Conservation (phyloP, 2,888 invertebrate species). For the Imbricaverruca yamaguchii region DNA sequence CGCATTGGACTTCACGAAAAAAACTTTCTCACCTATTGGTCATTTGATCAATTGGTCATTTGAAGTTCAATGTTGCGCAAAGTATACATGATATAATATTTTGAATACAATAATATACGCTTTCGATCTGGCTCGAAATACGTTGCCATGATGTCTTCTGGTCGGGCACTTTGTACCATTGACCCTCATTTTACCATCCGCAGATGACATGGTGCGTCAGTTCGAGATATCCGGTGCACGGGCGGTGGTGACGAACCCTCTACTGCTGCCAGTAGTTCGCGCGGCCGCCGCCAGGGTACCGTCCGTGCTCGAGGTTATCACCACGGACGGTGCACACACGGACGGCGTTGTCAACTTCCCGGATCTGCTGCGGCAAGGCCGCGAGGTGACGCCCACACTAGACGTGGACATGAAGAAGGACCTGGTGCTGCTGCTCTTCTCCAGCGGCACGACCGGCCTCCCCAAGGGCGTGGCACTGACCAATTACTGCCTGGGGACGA, state of each 20-base stretch:
- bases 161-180: not conserved
- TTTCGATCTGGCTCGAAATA: no score
- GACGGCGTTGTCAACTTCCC: not conserved
- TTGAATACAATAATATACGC: no score
- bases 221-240: not conserved
- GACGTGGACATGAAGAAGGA: conserved; percentile 26
- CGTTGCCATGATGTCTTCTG: no score
- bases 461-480: conserved; percentile 42
- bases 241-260: conserved; percentile 4
- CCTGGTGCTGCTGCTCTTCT: conserved; percentile 31
- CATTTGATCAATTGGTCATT: no score
- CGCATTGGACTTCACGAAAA: no score
- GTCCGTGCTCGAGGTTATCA: not conserved
- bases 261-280: not conserved
- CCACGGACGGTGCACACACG: not conserved
- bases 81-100: no score
- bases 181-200: not conserved
- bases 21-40: no score
- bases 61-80: no score
- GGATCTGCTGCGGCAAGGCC: conserved; percentile 3
- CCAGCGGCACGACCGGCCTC: conserved; percentile 32
- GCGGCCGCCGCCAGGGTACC: conserved; percentile 20
- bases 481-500: conserved; percentile 40
- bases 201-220: conserved; percentile 8
- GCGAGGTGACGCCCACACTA: not conserved